Conservation (phyloP, 1,140 invertebrate genomes). For the Micrasema longulum region DNA sequence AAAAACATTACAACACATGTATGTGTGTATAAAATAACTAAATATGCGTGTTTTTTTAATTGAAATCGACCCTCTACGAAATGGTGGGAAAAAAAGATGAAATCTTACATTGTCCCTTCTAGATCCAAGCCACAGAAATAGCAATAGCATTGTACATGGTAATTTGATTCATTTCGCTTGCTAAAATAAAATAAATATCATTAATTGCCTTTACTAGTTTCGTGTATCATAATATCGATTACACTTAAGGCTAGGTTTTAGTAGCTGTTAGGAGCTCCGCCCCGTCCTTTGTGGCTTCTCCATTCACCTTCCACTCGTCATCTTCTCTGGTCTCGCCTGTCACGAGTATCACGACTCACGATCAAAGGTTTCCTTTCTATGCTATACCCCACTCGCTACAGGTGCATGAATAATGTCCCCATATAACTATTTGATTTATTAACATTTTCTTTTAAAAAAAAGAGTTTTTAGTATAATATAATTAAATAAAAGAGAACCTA, state of each 20-base stretch:
- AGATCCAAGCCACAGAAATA: background rate
- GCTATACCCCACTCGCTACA: background rate
- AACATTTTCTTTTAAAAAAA: background rate
- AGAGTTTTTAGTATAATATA: background rate
- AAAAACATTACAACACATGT: too few species aligned
- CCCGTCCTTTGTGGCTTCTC: slow-evolving; percentile 10
- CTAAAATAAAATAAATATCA: too few species aligned
- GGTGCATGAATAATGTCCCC: background rate
- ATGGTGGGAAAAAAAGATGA: background rate
- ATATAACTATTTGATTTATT: background rate
- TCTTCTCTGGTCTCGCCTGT: background rate
- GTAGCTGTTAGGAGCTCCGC: too few species aligned
- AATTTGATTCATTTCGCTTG: too few species aligned
- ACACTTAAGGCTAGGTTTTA: background rate
- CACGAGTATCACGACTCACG: background rate
- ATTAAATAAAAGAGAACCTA: background rate
- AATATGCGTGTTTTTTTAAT: background rate
- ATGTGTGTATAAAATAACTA: too few species aligned
- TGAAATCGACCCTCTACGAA: background rate
- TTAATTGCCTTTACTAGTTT: too few species aligned
- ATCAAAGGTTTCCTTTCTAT: background rate
- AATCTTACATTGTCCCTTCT: background rate
- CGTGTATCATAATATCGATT: slow-evolving; percentile 22
- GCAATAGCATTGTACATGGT: background rate
- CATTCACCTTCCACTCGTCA: background rate